Percentiles rank a stretch among this genome's conserved stretches.
Evolutionary conservation across 2,797 vertebrate genomes (phyloP).

Genomic region (Phalanger gymnotis): DNA sequence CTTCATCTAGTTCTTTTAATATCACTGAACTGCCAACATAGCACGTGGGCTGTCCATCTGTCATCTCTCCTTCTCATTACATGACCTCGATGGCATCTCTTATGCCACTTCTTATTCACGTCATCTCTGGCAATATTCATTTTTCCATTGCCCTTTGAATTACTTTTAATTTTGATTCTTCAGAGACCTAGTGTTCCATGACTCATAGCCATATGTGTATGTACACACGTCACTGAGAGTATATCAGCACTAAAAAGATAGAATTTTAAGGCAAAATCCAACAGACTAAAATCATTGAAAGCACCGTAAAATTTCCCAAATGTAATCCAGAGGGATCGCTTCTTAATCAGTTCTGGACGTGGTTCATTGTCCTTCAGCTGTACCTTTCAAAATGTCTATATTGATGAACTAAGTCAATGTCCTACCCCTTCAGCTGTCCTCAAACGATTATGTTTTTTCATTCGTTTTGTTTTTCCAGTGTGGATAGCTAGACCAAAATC

Average conservation of each 20-base stretch:
- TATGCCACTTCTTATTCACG: background rate
- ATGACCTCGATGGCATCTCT: background rate
- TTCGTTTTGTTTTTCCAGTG: background rate
- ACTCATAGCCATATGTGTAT: background rate
- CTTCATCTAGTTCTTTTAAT: background rate
- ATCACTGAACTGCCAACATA: constrained; percentile 4
- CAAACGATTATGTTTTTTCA: background rate
- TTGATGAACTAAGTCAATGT: background rate
- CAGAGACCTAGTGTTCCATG: background rate
- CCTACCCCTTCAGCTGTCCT: background rate
- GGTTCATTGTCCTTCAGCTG: background rate
- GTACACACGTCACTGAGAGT: background rate
- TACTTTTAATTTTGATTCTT: background rate
- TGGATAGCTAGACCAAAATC: background rate
- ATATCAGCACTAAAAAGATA: background rate
- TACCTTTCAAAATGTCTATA: background rate
- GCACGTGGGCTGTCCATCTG: background rate
- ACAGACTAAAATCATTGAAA: background rate
- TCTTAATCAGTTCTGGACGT: background rate
- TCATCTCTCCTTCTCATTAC: background rate
- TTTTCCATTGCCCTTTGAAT: background rate
- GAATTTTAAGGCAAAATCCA: background rate
- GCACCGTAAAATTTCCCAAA: background rate
- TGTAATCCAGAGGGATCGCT: background rate
- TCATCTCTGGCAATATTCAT: background rate